Evolutionary conservation across 1,140 invertebrate species (phyloP).

Genomic region (Macrobrachium nipponense): DNA sequence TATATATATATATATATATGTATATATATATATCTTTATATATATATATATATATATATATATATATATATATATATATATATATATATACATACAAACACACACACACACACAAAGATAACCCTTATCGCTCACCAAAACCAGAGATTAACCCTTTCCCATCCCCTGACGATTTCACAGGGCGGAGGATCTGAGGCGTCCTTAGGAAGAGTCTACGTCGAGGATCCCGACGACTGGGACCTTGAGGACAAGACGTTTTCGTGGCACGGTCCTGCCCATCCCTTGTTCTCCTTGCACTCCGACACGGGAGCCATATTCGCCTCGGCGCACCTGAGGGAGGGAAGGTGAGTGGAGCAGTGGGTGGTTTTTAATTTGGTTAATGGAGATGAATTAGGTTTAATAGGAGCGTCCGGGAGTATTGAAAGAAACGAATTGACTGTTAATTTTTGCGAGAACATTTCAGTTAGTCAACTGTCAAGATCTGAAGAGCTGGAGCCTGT

Average conservation of each 20-base stretch:
- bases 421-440: no score
- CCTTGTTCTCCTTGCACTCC: slow-evolving; percentile 32
- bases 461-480: no score
- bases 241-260: slow-evolving; percentile 85
- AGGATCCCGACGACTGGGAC: slow-evolving; percentile 95
- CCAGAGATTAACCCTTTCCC: neutral
- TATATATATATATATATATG: slow-evolving; percentile 15
- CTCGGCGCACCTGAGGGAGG: slow-evolving; percentile 38
- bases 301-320: slow-evolving; percentile 31
- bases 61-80: neutral
- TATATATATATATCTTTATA: slow-evolving; percentile 17
- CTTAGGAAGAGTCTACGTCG: slow-evolving; percentile 90
- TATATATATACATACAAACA: neutral
- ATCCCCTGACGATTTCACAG: slow-evolving; percentile 65
- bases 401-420: no score
- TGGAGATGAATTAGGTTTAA: no score
- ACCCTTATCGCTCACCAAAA: neutral
- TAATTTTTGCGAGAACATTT: no score
- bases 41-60: neutral
- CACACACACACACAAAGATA: neutral
- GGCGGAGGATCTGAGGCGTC: slow-evolving; percentile 79
- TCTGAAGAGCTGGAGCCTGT: no score
- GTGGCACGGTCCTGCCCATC: slow-evolving; percentile 32
- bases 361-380: no score
- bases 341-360: slow-evolving; percentile 10